Evolutionary conservation across 1,140 invertebrate species (phyloP), one percentile per base, ranked within the genome.

Genomic region (Leptinotarsa defecta): DNA sequence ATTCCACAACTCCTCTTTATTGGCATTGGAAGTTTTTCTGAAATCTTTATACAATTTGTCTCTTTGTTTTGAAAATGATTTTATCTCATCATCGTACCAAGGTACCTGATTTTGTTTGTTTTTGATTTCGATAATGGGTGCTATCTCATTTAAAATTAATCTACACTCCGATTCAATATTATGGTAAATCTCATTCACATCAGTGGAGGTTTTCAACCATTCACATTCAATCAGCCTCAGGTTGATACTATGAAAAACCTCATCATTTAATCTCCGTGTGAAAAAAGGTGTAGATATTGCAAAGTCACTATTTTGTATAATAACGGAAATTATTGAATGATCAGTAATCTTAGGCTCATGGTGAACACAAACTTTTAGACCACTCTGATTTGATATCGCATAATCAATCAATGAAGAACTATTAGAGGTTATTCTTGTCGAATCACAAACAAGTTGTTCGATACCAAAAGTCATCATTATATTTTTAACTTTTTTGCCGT

Each of bases 401-500:
- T 19, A 64, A 64, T 64, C 63, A 19, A 64, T 64, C 22, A 64
- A 64, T 20, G 63, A 64, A 64, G 63, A 64, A 64, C 63, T 64
- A 64, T 17, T 64, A 17, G 63, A 64, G 13, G 63, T 64, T 64
- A 64, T 64, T 64, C 63, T 13, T 64, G 63, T 64, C 13, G 24
- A 24, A 24, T 24, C 24, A 64, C 19, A 13, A 19, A 64, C 13
- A 64, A 64, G 19, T 64, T 64, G 63, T 64, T 64, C 63, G 11
- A 64, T 64, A 17, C 63, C 63, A 64, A 17, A 19, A 64, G 63
- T 64, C 19, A 24, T 64, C 11, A 64, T 64, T 13, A 17, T 64
- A 24, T 24, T 24, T 24, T 24, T 24, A 24, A 24, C 19, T 64
- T 64, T 64, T 64, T 64, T 64, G 4, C 22, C 19, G 19, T 64